Conservation (phyloP, 2,888 invertebrate genomes). For the Melanargia galathea region DNA sequence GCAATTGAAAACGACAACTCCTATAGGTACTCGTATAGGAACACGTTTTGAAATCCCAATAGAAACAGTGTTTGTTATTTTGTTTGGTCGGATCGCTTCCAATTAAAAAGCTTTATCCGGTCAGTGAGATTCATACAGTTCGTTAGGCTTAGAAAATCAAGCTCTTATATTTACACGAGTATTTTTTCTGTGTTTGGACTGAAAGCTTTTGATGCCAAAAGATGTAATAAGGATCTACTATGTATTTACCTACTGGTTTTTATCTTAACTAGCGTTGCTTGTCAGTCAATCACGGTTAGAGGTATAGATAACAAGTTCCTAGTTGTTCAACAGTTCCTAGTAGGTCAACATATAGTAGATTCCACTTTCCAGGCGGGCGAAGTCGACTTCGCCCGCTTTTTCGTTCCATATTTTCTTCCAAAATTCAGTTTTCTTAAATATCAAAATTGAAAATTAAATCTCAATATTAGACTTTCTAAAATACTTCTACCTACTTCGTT, state of each 20-base stretch:
- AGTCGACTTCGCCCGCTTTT: too few relatives aligned
- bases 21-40: neutral
- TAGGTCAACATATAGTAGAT: too few relatives aligned
- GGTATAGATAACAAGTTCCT: too few relatives aligned
- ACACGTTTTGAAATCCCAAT: neutral
- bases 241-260: neutral
- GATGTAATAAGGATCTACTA: too few relatives aligned
- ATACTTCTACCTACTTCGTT: conserved; percentile 1
- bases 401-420: neutral
- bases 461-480: conserved; percentile 1
- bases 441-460: neutral
- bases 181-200: neutral
- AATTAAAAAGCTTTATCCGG: neutral
- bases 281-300: too few relatives aligned
- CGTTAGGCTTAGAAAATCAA: conserved; percentile 2
- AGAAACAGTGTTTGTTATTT: neutral
- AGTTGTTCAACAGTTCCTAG: too few relatives aligned
- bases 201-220: neutral
- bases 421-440: neutral
- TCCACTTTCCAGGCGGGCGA: too few relatives aligned
- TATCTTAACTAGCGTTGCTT: too few relatives aligned
- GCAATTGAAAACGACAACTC: neutral
- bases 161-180: neutral
- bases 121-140: neutral
- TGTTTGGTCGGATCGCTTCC: conserved; percentile 1